Evolutionary conservation across 2,797 vertebrate species (phyloP), one percentile per base, ranked within the genome.

Genomic region (Mus caroli): DNA sequence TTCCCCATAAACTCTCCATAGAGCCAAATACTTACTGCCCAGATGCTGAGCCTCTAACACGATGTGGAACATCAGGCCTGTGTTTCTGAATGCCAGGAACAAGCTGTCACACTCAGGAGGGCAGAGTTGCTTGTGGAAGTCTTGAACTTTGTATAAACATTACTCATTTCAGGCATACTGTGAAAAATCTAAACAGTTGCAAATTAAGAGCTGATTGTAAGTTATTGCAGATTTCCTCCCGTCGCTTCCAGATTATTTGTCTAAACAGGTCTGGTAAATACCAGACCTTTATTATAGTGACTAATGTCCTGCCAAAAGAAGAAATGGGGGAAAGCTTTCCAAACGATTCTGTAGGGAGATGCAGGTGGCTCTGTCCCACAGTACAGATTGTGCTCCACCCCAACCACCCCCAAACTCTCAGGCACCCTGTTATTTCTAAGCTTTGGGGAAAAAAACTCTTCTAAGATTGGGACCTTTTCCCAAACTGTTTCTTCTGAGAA

Each of bases 221-320:
- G 92, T 98, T 97, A 97, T 97, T 97, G 86, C 90, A 46, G 31
- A 96, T 97, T 98, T 98, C 96, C 88, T 98, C 96, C 80, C 58
- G 15, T 79, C 97, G 75, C 94, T 96, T 92, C 96, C 98, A 97
- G 97, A 92, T 96, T 98, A 98, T 98, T 98, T 98, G 92, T 95
- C 98, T 97, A 98, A 98, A 98, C 86, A 93, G 97, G 98, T 97
- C 98, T 98, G 97, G 96, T 97, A 97, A 98, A 96, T 97, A 92
- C 92, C 91, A 97, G 89, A 78, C 94, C 98, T 98, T 97, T 97
- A 95, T 97, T 96, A 95, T 93, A 22, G 31, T 97, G 97, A 98
- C 88, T 97, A 98, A 97, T 94, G 96, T 96, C 94, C 94, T 98
- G 94, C 91, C 86, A 97, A 96, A 95, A 97, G 89, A 96, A 97